Conservation (phyloP, 2,797 vertebrate species). For the Natrix natrix region DNA sequence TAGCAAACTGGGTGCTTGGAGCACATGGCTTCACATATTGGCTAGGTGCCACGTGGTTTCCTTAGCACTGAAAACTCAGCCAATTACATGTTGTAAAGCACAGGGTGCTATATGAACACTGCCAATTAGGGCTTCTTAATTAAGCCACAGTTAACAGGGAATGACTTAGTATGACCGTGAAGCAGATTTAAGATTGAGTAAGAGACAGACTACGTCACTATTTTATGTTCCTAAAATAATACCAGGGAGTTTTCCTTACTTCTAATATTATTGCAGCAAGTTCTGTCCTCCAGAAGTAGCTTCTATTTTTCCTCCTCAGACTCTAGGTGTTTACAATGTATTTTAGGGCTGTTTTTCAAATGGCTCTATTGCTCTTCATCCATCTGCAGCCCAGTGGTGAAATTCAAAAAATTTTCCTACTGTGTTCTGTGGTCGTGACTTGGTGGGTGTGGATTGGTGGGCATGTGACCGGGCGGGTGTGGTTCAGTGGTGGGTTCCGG, state of each 20-base stretch:
- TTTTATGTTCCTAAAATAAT: background rate
- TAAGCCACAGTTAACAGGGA: background rate
- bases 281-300: background rate
- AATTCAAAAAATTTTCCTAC: no score
- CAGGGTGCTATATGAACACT: background rate
- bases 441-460: no score
- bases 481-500: no score
- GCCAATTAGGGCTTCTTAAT: background rate
- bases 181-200: background rate
- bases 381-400: background rate
- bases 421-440: no score
- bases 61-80: background rate
- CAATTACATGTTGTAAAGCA: background rate
- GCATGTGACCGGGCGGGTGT: no score
- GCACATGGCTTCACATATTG: background rate
- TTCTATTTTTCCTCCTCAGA: background rate
- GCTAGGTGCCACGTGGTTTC: background rate
- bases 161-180: background rate
- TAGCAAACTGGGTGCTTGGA: background rate
- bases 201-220: background rate
- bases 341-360: background rate
- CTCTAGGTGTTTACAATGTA: background rate
- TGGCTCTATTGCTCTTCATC: background rate
- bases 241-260: background rate
- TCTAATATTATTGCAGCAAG: background rate